Evolutionary conservation across 2,888 invertebrate species (phyloP).

Genomic region (Eurytoma californica): DNA sequence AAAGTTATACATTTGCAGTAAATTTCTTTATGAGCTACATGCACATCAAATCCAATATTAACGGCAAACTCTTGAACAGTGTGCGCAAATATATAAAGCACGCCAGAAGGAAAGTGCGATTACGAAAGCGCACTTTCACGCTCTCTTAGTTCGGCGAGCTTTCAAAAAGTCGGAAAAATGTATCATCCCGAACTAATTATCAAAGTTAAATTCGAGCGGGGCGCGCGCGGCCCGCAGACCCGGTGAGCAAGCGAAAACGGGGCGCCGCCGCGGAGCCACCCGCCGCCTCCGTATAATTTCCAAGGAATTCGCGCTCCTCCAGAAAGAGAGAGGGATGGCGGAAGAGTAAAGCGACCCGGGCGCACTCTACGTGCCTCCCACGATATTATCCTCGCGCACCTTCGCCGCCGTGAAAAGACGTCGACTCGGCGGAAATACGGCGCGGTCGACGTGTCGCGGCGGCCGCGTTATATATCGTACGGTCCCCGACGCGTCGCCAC

Average conservation of each 20-base stretch:
- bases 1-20: too few species aligned
- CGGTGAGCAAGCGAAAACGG: too few species aligned
- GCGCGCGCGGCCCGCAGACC: neutral
- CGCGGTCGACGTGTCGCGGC: neutral
- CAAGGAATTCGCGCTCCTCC: neutral
- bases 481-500: neutral
- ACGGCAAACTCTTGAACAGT: too few species aligned
- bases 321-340: neutral
- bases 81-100: too few species aligned
- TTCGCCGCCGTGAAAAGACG: neutral
- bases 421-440: neutral
- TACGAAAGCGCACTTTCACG: too few species aligned
- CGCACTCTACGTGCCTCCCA: neutral
- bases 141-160: neutral
- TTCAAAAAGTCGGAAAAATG: neutral
- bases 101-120: too few species aligned
- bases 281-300: constrained; percentile 4
- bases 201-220: constrained; percentile 23
- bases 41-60: too few species aligned
- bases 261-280: neutral
- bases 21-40: too few species aligned
- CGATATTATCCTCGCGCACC: neutral
- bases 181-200: constrained; percentile 35
- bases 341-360: neutral
- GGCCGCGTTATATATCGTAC: neutral